Base-by-base conservation (phyloP, 1,140 invertebrate genomes). In the Caenorhabditis briggsae region DNA sequence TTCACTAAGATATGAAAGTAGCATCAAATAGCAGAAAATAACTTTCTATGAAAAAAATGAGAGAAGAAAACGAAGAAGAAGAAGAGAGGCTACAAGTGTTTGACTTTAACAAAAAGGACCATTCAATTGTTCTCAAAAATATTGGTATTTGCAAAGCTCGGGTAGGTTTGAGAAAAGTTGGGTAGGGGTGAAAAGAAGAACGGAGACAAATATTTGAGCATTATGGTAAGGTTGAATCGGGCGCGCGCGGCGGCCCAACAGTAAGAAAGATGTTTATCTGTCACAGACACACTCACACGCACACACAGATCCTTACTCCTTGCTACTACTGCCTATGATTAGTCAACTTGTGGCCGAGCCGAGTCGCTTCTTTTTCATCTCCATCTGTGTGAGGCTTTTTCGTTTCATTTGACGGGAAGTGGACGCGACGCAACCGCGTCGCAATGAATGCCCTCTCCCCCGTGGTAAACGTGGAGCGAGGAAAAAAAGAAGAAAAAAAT, bases 121-220 rank as follows among this genome's bases (percentile, higher is more conserved):
- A 78, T 78, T 78, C 70, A 78, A 78, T 50, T 78, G 70, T 78
- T 78, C 70, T 78, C 70, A 50, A 78, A 78, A 50, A 78, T 78
- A 78, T 50, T 78, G 70, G 70, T 78, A 50, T 50, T 78, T 78
- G 46, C 70, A 50, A 78, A 50, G 43, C 25, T 61, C 23, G 59
- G 23, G 9, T 20, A 11, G 56, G 20, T 61, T 78, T 78, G 33
- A 78, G 43, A 50, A 50, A 78, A 33, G 33, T 33, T 33, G 33
- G 33, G 20, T 78, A 12, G 14, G 33, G 70, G n/a, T 12, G n/a
- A 25, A 11, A 50, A 6, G 12, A n/a, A 7, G 65, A 70, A 50
- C 43, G 70, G 70, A n/a, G 33, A 41, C 58, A 78, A 78, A 78
- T 78, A 78, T 78, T 78, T 78, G 70, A 78, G 70, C 70, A 78